phyloP scores from a whole-genome alignment of 2,113 vertebrate genomes.

The Theristicus caerulescens region DNA sequence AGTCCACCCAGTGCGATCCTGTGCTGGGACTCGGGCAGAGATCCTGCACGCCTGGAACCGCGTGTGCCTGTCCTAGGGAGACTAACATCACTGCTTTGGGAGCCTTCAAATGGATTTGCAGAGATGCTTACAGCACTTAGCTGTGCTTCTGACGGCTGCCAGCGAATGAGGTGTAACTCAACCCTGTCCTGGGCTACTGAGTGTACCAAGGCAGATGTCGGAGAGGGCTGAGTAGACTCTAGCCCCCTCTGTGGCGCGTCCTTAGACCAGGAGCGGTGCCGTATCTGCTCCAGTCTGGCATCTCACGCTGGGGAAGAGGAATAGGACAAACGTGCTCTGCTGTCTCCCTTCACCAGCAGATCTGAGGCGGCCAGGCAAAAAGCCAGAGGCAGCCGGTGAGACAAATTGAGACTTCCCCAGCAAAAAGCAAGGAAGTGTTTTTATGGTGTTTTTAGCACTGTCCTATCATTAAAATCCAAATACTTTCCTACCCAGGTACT shows the following conservation, averaged over 20 bases:
- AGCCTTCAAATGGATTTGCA: neutral
- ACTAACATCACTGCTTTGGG: rapidly evolving
- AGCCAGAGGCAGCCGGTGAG: neutral
- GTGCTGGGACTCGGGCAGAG: neutral
- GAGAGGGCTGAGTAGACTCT: neutral
- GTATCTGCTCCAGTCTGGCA: neutral
- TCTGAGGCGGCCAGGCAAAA: neutral
- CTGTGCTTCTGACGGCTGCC: neutral
- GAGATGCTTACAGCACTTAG: neutral
- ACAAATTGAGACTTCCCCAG: neutral
- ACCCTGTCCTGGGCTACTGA: neutral
- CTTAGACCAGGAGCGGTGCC: neutral
- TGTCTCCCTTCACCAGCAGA: neutral
- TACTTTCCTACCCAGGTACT: neutral
- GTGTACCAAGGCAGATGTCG: neutral
- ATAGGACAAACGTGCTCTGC: neutral
- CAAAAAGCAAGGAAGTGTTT: neutral
- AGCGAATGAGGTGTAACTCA: neutral
- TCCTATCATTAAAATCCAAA: neutral
- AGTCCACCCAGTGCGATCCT: neutral
- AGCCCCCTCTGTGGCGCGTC: rapidly evolving
- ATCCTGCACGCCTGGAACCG: neutral
- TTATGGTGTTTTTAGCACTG: neutral
- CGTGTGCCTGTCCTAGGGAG: neutral
- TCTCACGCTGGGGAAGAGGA: neutral